Evolutionary conservation across 2,113 vertebrate species (phyloP), one percentile per base, ranked within the genome.

Genomic region (Coracopsis vasa): DNA sequence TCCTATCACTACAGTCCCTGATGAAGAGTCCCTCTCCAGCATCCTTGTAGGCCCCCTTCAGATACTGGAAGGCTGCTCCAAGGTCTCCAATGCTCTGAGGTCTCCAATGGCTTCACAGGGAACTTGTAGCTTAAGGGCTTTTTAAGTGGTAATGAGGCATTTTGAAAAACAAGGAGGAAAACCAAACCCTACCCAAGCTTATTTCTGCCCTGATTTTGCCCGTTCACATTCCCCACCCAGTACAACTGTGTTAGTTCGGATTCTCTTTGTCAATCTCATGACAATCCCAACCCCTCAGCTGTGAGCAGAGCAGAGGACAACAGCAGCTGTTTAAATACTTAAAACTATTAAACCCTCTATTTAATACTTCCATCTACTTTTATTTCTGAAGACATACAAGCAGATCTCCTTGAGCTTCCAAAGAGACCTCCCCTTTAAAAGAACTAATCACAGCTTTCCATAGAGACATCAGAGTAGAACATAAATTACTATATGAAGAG

Each of bases 201-300:
- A 50, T 29, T 90, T 41, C 64, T 86, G n/a, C n/a, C 5, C 60
- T 74, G 37, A 12, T 37, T 90, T 64, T 48, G 20, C 35, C 31
- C 31, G 2, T 69, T 73, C 41, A 6, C 27, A 29, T 17, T 71
- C 64, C 41, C 4, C 2, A 7, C 5, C 23, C 41, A 18, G 47
- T 23, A 41, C 45, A 31, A 12, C 20, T 29, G n/a, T 24, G 8
- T 42, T 41, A 29, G 5, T 39, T 64, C 48, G 75, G 67, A 31
- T 17, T 41, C 31, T 37, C 33, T 45, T 74, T 27, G 31, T 15
- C 44, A 28, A 21, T 3, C 48, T 44, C 7, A 1, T 0, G 1
- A 23, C 54, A n/a, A n/a, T 0, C 2, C 21, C 44, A 23, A 11
- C 1, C 2, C 42, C 47, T 82, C 58, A 2, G 79, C 44, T 41